A percentile compares a stretch with the other conserved stretches of the same genome.
Evolutionary conservation across 1,140 invertebrate genomes (phyloP).

Genomic region (Drosophila malerkotliana): DNA sequence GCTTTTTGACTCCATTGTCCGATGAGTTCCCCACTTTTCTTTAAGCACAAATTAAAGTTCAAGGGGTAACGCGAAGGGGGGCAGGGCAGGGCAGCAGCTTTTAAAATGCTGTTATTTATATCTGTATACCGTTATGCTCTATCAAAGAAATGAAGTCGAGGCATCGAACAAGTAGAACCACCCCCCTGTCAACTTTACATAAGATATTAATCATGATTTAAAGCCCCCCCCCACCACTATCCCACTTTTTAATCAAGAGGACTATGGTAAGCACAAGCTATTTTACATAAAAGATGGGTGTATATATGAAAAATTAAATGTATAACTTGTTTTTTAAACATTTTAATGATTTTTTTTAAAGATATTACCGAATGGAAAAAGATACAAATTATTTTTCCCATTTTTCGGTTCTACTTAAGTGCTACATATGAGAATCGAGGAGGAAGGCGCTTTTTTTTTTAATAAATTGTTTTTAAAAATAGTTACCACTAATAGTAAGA

Average conservation of each 20-base stretch:
- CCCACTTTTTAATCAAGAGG: constrained; percentile 24
- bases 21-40: constrained; percentile 26
- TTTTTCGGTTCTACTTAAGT: too few relatives aligned
- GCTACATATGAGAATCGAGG: too few relatives aligned
- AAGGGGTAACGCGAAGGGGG: not conserved
- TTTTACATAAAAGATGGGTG: not conserved
- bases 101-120: constrained; percentile 49
- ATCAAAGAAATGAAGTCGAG: constrained; percentile 44
- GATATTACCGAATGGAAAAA: too few relatives aligned
- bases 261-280: not conserved
- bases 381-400: too few relatives aligned
- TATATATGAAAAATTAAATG: not conserved
- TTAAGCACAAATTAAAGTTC: constrained; percentile 41
- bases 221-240: constrained; percentile 3
- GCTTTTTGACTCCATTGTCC: constrained; percentile 30
- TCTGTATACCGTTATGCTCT: constrained; percentile 33
- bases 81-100: not conserved
- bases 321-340: too few relatives aligned
- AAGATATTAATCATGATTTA: constrained; percentile 52
- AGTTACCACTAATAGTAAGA: too few relatives aligned
- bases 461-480: too few relatives aligned
- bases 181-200: constrained; percentile 22
- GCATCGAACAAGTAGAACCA: constrained; percentile 26
- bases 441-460: too few relatives aligned
- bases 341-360: too few relatives aligned